A percentile compares a stretch with the other conserved stretches of the same genome.
Evolutionary conservation across 2,888 invertebrate genomes (phyloP).

Genomic region (Allolobophora icterica): DNA sequence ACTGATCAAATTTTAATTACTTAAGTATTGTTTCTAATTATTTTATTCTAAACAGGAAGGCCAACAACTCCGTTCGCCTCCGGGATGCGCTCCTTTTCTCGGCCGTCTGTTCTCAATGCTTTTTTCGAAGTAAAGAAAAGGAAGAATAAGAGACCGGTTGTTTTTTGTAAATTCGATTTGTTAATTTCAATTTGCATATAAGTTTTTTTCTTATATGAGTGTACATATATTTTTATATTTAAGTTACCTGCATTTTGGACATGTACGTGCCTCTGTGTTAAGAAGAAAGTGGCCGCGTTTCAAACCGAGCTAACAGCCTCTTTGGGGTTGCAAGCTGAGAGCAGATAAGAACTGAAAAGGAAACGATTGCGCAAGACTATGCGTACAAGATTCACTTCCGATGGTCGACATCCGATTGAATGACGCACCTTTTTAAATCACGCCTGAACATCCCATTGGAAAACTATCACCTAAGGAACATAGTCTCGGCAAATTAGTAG

Average conservation of each 20-base stretch:
- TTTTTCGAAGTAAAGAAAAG: not conserved
- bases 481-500: not conserved
- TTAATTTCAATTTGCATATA: not conserved
- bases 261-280: not conserved
- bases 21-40: not conserved
- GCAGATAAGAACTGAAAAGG: not conserved
- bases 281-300: too few species aligned
- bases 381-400: not conserved
- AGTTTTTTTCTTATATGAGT: too few species aligned
- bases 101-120: not conserved
- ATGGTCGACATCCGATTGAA: not conserved
- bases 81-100: not conserved
- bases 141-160: not conserved
- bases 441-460: conserved; percentile 17
- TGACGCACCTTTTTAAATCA: not conserved
- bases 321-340: not conserved
- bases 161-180: not conserved
- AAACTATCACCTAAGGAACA: not conserved
- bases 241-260: not conserved
- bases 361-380: not conserved
- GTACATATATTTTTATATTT: not conserved
- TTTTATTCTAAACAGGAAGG: not conserved
- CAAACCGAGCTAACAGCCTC: not conserved
- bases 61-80: not conserved
- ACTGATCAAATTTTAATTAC: too few species aligned